Conservation (phyloP, 2,888 invertebrate genomes). For the Chirona hameri region DNA sequence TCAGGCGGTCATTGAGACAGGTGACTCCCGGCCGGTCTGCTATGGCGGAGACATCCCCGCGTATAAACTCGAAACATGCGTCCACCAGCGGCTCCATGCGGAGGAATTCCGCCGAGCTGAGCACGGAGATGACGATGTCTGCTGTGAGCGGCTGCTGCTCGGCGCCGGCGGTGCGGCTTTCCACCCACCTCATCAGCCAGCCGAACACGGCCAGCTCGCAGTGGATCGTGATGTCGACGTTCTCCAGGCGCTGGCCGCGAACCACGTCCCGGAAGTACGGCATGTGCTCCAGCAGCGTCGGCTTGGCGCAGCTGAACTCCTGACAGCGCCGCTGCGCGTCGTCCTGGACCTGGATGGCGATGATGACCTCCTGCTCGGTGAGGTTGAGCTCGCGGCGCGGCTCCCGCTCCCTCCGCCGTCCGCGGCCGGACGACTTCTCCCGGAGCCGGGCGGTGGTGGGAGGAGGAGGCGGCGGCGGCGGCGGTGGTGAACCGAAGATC, state of each 20-base stretch:
- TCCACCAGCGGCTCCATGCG: slow-evolving; percentile 86
- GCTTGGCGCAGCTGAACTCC: slow-evolving; percentile 84
- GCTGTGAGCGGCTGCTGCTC: slow-evolving; percentile 67
- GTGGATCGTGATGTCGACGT: slow-evolving; percentile 95
- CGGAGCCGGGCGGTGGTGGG: too few species aligned
- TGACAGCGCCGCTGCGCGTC: slow-evolving; percentile 82
- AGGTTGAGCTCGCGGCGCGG: background rate
- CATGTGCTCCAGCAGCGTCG: slow-evolving; percentile 83
- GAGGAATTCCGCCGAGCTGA: slow-evolving; percentile 90
- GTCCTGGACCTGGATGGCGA: slow-evolving; percentile 92
- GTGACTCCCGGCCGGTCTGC: slow-evolving; percentile 80
- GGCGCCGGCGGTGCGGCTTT: slow-evolving; percentile 68
- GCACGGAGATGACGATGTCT: slow-evolving; percentile 81
- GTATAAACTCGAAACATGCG: slow-evolving; percentile 81
- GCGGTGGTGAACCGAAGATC: too few species aligned
- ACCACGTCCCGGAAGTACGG: slow-evolving; percentile 85
- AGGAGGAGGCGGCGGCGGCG: too few species aligned
- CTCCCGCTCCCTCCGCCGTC: background rate
- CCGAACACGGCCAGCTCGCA: slow-evolving; percentile 95
- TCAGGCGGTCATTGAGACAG: slow-evolving; percentile 70
- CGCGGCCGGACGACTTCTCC: background rate
- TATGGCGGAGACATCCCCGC: slow-evolving; percentile 79
- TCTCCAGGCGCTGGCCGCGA: slow-evolving; percentile 67
- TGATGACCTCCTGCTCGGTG: slow-evolving; percentile 13
- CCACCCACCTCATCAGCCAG: slow-evolving; percentile 96